Evolutionary conservation across 2,797 vertebrate genomes (phyloP).

Genomic region (Sylvia borin): DNA sequence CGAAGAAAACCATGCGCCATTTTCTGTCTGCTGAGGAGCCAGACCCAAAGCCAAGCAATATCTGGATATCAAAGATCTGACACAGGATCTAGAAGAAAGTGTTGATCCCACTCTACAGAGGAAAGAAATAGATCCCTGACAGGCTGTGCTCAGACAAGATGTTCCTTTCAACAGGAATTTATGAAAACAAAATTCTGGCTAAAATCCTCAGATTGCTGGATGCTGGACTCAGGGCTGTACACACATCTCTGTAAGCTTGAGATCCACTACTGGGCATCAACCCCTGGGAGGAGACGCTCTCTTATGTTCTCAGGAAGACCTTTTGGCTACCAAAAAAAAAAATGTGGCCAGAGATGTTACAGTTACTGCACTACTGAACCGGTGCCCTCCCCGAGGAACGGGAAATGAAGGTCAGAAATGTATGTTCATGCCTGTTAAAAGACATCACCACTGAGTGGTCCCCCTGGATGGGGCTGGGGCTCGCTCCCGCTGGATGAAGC

Average conservation of each 20-base stretch:
- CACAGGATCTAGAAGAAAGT: neutral
- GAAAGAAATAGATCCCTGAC: neutral
- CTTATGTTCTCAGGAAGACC: neutral
- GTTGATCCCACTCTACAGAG: neutral
- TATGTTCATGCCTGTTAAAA: neutral
- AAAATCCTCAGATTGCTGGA: neutral
- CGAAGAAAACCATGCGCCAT: neutral
- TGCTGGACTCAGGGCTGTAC: neutral
- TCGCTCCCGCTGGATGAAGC: neutral
- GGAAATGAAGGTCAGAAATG: neutral
- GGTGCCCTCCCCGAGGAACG: accelerated
- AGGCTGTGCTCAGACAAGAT: neutral
- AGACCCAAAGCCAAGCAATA: neutral
- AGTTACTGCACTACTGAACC: neutral
- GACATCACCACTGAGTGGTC: neutral
- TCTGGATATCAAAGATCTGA: neutral
- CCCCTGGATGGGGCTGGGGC: neutral
- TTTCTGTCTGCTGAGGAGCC: neutral
- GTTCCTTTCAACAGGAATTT: neutral
- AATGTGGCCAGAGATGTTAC: neutral
- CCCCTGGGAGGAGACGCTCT: neutral
- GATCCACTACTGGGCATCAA: neutral
- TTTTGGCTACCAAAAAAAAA: neutral
- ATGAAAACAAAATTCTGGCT: neutral
- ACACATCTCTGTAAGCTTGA: neutral